A percentile compares a stretch with the other conserved stretches of the same genome.
phyloP scores from a whole-genome alignment of 2,888 invertebrate species.

The Cartodere bifasciata region DNA sequence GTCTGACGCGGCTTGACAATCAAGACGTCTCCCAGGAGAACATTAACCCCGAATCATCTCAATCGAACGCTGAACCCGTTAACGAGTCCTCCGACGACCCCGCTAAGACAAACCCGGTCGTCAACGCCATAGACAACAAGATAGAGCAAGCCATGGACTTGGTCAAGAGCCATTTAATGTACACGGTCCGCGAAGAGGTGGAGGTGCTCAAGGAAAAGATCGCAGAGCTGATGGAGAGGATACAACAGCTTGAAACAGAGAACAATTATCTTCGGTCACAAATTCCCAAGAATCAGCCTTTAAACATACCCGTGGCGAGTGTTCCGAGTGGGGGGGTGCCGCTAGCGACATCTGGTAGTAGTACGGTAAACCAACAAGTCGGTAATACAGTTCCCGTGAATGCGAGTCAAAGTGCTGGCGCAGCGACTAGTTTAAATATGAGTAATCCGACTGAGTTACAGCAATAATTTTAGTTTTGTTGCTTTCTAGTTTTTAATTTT shows the following conservation, averaged over 20 bases:
- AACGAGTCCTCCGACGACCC: conserved; percentile 25
- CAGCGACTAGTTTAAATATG: conserved; percentile 12
- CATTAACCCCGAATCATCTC: conserved; percentile 14
- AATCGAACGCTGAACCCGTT: conserved; percentile 16
- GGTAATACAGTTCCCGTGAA: conserved; percentile 10
- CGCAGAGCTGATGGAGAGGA: conserved; percentile 56
- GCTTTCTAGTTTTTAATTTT: too few species aligned
- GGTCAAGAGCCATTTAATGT: conserved; percentile 68
- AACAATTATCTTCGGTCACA: conserved; percentile 48
- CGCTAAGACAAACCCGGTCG: conserved; percentile 32
- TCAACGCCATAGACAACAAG: conserved; percentile 65
- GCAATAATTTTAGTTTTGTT: conserved; percentile 10
- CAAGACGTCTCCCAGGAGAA: conserved; percentile 18
- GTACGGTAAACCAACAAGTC: conserved; percentile 12
- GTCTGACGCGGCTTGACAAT: conserved; percentile 23
- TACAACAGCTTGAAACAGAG: conserved; percentile 55
- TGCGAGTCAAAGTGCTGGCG: conserved; percentile 8
- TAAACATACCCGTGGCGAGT: conserved; percentile 8
- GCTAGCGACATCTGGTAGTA: conserved; percentile 9
- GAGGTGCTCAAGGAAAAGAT: conserved; percentile 64
- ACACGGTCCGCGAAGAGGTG: conserved; percentile 65
- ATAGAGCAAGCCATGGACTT: conserved; percentile 72
- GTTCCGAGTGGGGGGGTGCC: conserved; percentile 10
- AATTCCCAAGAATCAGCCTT: conserved; percentile 23
- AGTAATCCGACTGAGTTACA: conserved; percentile 10